Evolutionary conservation across 2,797 vertebrate genomes (phyloP).

Genomic region (Pogoniulus pusillus): DNA sequence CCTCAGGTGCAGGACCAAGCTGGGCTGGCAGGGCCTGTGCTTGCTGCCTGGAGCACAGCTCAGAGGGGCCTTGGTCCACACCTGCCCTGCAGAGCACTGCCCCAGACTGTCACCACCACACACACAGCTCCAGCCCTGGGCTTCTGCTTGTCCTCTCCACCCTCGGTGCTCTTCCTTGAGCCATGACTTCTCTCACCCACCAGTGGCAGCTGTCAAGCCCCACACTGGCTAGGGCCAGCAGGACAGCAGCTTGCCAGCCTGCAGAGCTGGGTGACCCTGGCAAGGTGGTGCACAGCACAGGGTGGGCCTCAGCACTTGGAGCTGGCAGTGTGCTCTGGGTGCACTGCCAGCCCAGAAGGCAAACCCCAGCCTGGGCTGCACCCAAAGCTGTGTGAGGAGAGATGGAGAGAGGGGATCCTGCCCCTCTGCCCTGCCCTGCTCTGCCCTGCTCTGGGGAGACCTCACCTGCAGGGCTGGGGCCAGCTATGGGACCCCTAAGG

Average conservation of each 20-base stretch:
- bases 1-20: background rate
- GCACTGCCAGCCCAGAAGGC: too few species aligned
- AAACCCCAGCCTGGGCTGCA: too few species aligned
- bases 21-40: background rate
- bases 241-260: background rate
- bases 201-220: background rate
- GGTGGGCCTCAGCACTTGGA: background rate
- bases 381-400: too few species aligned
- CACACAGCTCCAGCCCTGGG: background rate
- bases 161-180: background rate
- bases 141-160: background rate
- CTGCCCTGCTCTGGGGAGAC: too few species aligned
- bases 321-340: accelerated
- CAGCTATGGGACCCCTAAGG: too few species aligned
- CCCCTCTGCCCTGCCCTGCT: too few species aligned
- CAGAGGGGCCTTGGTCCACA: background rate
- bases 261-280: background rate
- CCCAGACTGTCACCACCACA: background rate
- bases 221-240: background rate
- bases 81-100: background rate
- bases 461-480: too few species aligned
- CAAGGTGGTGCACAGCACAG: background rate
- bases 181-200: background rate
- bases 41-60: background rate
- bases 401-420: too few species aligned